Percentiles rank a stretch among this genome's conserved stretches.
Evolutionary conservation across 2,797 vertebrate species (phyloP).

Genomic region (Acomys russatus): DNA sequence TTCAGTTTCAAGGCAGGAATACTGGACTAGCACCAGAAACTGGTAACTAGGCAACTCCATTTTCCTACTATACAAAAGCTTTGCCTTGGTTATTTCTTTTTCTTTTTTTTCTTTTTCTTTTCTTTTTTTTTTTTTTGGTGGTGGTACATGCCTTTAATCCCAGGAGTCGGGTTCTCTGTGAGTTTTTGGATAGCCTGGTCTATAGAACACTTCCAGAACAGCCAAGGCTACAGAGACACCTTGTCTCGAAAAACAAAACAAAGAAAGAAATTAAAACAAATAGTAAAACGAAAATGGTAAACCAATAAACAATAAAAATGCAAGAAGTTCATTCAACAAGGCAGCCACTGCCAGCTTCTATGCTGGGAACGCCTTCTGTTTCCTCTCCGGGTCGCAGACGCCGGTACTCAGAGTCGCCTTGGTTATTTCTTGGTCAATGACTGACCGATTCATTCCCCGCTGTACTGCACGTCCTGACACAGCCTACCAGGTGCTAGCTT

Average conservation of each 20-base stretch:
- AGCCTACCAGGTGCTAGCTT: background rate
- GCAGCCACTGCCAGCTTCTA: background rate
- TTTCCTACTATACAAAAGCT: background rate
- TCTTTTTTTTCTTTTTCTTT: too few species aligned
- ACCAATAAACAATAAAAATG: background rate
- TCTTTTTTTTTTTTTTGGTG: too few species aligned
- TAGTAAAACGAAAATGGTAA: background rate
- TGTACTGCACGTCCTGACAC: background rate
- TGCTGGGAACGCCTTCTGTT: background rate
- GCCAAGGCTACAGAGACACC: background rate
- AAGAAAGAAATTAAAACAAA: background rate
- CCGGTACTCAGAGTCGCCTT: accelerated
- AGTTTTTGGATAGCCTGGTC: background rate
- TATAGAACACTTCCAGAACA: background rate
- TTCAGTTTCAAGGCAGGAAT: background rate
- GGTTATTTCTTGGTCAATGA: background rate
- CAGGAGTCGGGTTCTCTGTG: background rate
- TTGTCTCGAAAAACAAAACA: background rate
- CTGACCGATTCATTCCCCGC: background rate
- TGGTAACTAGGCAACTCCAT: background rate
- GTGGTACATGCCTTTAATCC: background rate
- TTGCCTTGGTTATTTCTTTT: background rate
- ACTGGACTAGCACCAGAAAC: background rate
- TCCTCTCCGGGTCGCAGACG: accelerated
- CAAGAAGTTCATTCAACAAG: background rate